phyloP scores from a whole-genome alignment of 37 sponge, comb jelly and placozoan genomes.

The Tethya wilhelma region DNA sequence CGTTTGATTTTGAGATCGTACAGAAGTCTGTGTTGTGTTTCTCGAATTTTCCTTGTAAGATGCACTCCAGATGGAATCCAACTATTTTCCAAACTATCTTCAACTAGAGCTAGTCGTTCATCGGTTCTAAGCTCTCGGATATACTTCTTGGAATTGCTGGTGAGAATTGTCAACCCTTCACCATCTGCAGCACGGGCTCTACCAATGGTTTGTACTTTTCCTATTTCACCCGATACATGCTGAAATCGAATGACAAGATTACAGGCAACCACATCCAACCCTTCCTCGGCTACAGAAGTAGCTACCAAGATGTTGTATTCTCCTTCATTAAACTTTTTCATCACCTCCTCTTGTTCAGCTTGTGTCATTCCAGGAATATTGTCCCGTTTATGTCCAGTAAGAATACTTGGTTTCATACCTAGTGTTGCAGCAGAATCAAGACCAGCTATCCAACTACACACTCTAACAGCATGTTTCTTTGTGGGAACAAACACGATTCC shows the following conservation, averaged over 20 bases:
- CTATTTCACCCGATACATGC: constrained; percentile 73
- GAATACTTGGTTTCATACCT: neutral
- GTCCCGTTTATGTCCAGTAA: constrained; percentile 43
- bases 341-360: constrained; percentile 52
- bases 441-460: constrained; percentile 38
- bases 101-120: constrained; percentile 5
- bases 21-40: constrained; percentile 7
- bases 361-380: constrained; percentile 41
- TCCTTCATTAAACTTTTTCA: constrained; percentile 55
- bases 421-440: neutral
- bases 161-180: constrained; percentile 46
- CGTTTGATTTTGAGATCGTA: neutral
- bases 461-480: constrained; percentile 25
- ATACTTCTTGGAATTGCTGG: constrained; percentile 21
- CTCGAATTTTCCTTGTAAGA: neutral
- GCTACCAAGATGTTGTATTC: constrained; percentile 69
- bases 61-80: constrained; percentile 24
- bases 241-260: constrained; percentile 82
- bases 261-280: constrained; percentile 73
- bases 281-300: constrained; percentile 82
- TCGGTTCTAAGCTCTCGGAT: constrained; percentile 21
- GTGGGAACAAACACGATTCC: constrained; percentile 65
- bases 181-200: constrained; percentile 72
- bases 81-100: constrained; percentile 5
- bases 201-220: constrained; percentile 68